Base-by-base conservation (phyloP, 2,888 invertebrate species). In the Cheilosia scutellata region DNA sequence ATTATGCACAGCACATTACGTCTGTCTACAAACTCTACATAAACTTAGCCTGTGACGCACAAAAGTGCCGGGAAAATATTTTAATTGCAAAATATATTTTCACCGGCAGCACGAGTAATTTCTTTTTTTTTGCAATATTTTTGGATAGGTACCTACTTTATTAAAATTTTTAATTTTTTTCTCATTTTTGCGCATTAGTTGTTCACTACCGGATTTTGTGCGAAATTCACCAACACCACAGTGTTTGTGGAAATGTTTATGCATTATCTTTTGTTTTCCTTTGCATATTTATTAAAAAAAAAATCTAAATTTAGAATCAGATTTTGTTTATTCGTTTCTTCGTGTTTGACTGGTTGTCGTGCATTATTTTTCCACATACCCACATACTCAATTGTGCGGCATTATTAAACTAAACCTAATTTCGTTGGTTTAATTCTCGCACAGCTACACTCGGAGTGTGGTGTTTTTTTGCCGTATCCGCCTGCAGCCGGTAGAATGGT, bases 151-250 rank as follows among this genome's bases (percentile, higher is more conserved):
- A 20, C 20, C 20, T 20, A 9, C n/a, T 27, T 62, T 27, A 68
- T 16, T 40, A 66, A 37, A 51, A 58, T 40, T 37, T 27, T 5
- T 71, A 58, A 58, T 37, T 27, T 5, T 71, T 13, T 33, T 31
- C 82, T 82, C 57, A 47, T 5, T 65, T 76, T 63, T 80, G 79
- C 79, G 79, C 53, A 66, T 79, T 53, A 66, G 49, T 66, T 16
- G n/a, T 33, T n/a, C 33, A 27, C 20, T 20, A 25, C 42, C 66
- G 51, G 44, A 29, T 40, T 27, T 57, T 6, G 33, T 47, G 29
- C 5, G 27, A 27, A 42, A 33, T 31, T 49, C 20, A 49, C 25
- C 63, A 13, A 20, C 44, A 33, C 20, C 51, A 37, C 25, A 40
- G 5, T 42, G 42, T 16, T 42, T 42, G 31, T 55, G 20, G 29